A percentile compares a stretch with the other conserved stretches of the same genome.
phyloP scores from a whole-genome alignment of 2,113 vertebrate species.

The Piaya cayana region DNA sequence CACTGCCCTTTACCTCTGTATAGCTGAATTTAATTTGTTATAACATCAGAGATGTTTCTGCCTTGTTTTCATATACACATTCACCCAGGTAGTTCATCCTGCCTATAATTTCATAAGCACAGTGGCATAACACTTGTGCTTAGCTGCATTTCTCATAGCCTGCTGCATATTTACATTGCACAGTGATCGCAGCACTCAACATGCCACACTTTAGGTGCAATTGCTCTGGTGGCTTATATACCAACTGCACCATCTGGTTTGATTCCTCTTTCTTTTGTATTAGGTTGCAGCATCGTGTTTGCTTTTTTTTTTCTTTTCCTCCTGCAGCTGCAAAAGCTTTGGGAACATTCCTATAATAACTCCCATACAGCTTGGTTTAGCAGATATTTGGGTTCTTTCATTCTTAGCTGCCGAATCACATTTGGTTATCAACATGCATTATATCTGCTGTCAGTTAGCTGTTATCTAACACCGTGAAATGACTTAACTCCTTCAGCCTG shows the following conservation, averaged over 20 bases:
- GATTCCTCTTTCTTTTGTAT: conserved; percentile 14
- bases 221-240: background rate
- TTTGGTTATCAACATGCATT: conserved; percentile 54
- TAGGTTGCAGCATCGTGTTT: background rate
- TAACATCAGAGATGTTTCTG: background rate
- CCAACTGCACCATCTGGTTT: conserved; percentile 3
- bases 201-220: background rate
- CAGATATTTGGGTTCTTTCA: conserved; percentile 48
- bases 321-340: conserved; percentile 50
- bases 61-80: background rate
- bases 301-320: background rate
- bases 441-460: conserved; percentile 66
- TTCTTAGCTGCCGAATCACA: conserved; percentile 45
- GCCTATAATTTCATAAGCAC: background rate
- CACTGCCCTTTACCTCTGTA: background rate
- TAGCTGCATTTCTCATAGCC: background rate
- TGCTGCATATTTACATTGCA: background rate
- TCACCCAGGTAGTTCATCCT: background rate
- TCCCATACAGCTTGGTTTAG: conserved; percentile 30
- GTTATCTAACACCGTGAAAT: conserved; percentile 57
- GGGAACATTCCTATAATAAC: conserved; percentile 46
- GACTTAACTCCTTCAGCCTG: conserved; percentile 56
- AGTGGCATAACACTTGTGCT: background rate
- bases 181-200: background rate
- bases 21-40: background rate